Conservation (phyloP, 2,888 invertebrate genomes). For the Pollenia amentaria region DNA sequence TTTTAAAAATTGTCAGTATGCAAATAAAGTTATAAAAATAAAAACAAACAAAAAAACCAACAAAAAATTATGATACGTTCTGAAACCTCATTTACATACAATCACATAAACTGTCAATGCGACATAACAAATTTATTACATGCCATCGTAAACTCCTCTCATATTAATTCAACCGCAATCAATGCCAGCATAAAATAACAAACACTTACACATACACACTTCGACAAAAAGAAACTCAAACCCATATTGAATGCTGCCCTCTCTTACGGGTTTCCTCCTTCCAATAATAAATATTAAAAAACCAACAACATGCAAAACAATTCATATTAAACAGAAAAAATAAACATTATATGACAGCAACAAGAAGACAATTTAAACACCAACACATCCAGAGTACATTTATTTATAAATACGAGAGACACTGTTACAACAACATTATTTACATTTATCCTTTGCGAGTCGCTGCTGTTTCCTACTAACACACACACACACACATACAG, state of each 20-base stretch:
- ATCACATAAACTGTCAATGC: constrained; percentile 75
- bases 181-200: constrained; percentile 65
- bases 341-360: constrained; percentile 70
- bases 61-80: constrained; percentile 59
- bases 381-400: constrained; percentile 13
- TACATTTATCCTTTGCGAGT: constrained; percentile 68
- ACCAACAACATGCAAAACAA: constrained; percentile 50
- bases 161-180: constrained; percentile 73
- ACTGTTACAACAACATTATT: constrained; percentile 75
- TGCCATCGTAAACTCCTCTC: constrained; percentile 72
- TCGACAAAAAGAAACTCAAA: constrained; percentile 17
- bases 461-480: constrained; percentile 60
- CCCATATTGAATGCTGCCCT: constrained; percentile 37
- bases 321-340: constrained; percentile 61
- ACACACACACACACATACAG: constrained; percentile 3
- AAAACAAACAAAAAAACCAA: constrained; percentile 50
- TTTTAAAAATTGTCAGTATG: constrained; percentile 66
- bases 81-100: constrained; percentile 73
- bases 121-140: constrained; percentile 76
- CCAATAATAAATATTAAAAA: constrained; percentile 40
- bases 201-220: constrained; percentile 11
- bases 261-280: constrained; percentile 17
- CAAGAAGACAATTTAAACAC: constrained; percentile 67
- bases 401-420: constrained; percentile 41
- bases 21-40: constrained; percentile 63